A percentile compares a stretch with the other conserved stretches of the same genome.
Evolutionary conservation across 2,888 invertebrate species (phyloP).

Genomic region (Cetonia aurata): DNA sequence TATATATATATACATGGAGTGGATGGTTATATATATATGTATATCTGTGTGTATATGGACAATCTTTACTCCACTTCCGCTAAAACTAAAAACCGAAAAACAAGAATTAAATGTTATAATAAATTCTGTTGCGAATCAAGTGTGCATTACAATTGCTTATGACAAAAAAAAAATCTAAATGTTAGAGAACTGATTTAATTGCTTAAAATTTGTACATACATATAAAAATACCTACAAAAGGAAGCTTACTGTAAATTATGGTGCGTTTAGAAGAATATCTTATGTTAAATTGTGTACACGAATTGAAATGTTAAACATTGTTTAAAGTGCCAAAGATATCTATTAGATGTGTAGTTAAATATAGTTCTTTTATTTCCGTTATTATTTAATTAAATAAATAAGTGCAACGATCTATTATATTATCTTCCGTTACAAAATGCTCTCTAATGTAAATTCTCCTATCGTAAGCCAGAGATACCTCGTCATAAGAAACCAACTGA

Average conservation of each 20-base stretch:
- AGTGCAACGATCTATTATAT: neutral
- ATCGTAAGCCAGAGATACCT: no score
- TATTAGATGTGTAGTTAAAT: slow-evolving; percentile 32
- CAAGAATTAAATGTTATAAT: neutral
- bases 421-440: neutral
- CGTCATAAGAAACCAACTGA: no score
- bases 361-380: slow-evolving; percentile 10
- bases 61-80: slow-evolving; percentile 38
- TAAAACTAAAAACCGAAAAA: slow-evolving; percentile 35
- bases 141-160: slow-evolving; percentile 47
- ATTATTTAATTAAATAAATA: slow-evolving; percentile 29
- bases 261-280: slow-evolving; percentile 48
- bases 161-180: slow-evolving; percentile 46
- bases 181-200: slow-evolving; percentile 54
- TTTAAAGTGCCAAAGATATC: slow-evolving; percentile 57
- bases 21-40: slow-evolving; percentile 18
- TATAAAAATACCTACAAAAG: slow-evolving; percentile 12
- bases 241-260: slow-evolving; percentile 55
- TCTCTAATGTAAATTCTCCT: no score
- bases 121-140: slow-evolving; percentile 48
- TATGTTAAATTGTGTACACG: slow-evolving; percentile 50
- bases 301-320: slow-evolving; percentile 53
- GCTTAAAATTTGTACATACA: slow-evolving; percentile 53
- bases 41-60: slow-evolving; percentile 51
- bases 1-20: slow-evolving; percentile 50